Conservation (phyloP, 2,113 vertebrate species). For the Entelurus aequoreus region DNA sequence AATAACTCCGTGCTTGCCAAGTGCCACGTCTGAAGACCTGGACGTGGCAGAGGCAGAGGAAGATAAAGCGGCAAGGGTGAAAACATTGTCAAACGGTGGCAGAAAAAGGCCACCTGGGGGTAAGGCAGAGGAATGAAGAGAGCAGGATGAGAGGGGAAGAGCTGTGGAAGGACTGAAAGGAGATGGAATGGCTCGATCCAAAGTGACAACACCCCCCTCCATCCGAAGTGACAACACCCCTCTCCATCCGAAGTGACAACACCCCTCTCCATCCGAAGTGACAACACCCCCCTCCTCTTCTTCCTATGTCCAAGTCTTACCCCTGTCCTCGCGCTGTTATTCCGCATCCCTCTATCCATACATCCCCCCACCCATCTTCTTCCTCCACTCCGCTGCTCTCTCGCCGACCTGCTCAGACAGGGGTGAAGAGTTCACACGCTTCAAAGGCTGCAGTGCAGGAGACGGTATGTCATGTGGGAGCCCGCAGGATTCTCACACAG, state of each 20-base stretch:
- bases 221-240: too few relatives aligned
- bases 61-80: conserved; percentile 20
- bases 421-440: conserved; percentile 73
- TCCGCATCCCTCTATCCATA: conserved; percentile 52
- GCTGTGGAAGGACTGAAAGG: conserved; percentile 42
- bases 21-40: conserved; percentile 35
- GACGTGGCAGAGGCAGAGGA: conserved; percentile 18
- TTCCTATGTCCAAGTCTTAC: conserved; percentile 37
- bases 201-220: conserved; percentile 57
- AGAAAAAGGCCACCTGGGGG: conserved; percentile 50
- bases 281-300: conserved; percentile 19
- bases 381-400: conserved; percentile 64
- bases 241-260: too few relatives aligned
- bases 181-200: conserved; percentile 52
- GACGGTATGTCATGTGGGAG: conserved; percentile 70
- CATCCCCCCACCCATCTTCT: conserved; percentile 24
- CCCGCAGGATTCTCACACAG: conserved; percentile 67
- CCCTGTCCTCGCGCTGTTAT: conserved; percentile 53
- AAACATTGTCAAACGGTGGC: conserved; percentile 33
- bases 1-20: conserved; percentile 47
- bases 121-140: conserved; percentile 29
- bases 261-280: conserved; percentile 10
- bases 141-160: conserved; percentile 37
- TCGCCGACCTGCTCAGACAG: conserved; percentile 68
- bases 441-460: conserved; percentile 70